These are phyloP conservation scores for Lerista edwardsae DNA, from an alignment of 2,797 vertebrate genomes.

Conservation along the genomic window DNA sequence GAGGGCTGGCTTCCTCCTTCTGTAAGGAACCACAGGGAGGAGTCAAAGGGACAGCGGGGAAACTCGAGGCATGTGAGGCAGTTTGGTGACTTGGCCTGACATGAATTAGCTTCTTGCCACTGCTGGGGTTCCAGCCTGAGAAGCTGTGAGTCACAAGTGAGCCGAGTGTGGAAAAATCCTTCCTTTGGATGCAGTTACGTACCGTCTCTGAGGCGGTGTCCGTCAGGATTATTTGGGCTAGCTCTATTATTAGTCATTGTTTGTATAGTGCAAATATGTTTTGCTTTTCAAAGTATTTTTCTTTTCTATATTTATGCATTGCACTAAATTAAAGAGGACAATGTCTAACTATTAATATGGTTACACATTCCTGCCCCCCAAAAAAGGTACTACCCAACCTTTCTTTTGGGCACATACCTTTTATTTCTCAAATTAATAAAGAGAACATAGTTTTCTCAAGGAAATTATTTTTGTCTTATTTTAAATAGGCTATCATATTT, in stretches of 20 bases:
- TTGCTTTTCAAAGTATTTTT: not conserved
- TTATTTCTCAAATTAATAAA: not conserved
- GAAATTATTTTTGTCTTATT: not conserved
- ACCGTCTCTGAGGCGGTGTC: not conserved
- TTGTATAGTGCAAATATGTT: not conserved
- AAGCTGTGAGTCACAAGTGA: conserved; percentile 12
- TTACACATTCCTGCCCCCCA: not conserved
- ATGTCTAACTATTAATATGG: not conserved
- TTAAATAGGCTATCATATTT: not conserved
- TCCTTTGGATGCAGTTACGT: not conserved
- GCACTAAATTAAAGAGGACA: not conserved
- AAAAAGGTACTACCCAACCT: not conserved
- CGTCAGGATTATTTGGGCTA: not conserved
- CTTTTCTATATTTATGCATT: not conserved
- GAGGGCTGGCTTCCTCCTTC: not conserved
- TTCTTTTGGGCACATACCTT: too few relatives aligned
- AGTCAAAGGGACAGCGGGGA: not conserved
- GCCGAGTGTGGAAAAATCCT: not conserved
- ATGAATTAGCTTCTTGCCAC: not conserved
- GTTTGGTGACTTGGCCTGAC: not conserved
- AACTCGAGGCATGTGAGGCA: not conserved
- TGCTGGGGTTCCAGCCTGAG: conserved; percentile 5
- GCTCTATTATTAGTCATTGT: not conserved
- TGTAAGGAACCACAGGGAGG: not conserved
- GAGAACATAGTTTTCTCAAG: not conserved